Percentiles rank a stretch among this genome's conserved stretches.
Evolutionary conservation across 2,888 invertebrate genomes (phyloP).

Genomic region (Beris morrisii): DNA sequence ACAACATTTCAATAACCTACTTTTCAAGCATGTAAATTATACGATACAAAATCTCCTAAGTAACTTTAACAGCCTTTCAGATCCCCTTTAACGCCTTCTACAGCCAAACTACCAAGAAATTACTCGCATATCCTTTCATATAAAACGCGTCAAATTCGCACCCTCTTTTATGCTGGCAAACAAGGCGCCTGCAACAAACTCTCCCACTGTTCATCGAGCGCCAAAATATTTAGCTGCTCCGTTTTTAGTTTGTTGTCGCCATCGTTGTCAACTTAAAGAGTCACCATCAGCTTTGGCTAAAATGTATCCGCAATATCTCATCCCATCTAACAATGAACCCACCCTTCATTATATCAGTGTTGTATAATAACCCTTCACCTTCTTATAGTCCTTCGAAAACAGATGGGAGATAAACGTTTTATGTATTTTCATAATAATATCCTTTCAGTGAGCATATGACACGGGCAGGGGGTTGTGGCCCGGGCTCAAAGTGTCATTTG

Average conservation of each 20-base stretch:
- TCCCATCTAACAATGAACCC: conserved; percentile 19
- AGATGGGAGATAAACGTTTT: conserved; percentile 39
- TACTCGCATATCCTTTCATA: background rate
- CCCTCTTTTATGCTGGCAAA: conserved; percentile 20
- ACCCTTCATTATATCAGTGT: conserved; percentile 23
- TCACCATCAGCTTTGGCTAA: conserved; percentile 22
- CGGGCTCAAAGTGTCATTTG: conserved; percentile 35
- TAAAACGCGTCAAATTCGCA: conserved; percentile 37
- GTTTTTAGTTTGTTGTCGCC: conserved; percentile 25
- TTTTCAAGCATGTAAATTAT: too few relatives aligned
- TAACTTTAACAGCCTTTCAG: too few relatives aligned
- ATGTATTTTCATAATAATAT: conserved; percentile 40
- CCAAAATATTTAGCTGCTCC: conserved; percentile 38
- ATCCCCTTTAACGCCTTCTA: too few relatives aligned
- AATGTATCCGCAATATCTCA: conserved; percentile 34
- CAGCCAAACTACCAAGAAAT: too few relatives aligned
- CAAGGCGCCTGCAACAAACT: too few relatives aligned
- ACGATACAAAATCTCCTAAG: too few relatives aligned
- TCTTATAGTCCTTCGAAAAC: conserved; percentile 28
- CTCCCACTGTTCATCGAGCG: conserved; percentile 31
- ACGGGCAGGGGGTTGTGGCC: conserved; percentile 15
- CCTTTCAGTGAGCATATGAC: conserved; percentile 34
- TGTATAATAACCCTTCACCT: conserved; percentile 31
- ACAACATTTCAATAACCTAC: too few relatives aligned
- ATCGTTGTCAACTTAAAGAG: conserved; percentile 34